phyloP scores from a whole-genome alignment of 2,888 invertebrate genomes.

The Melinopterus prodromus region DNA sequence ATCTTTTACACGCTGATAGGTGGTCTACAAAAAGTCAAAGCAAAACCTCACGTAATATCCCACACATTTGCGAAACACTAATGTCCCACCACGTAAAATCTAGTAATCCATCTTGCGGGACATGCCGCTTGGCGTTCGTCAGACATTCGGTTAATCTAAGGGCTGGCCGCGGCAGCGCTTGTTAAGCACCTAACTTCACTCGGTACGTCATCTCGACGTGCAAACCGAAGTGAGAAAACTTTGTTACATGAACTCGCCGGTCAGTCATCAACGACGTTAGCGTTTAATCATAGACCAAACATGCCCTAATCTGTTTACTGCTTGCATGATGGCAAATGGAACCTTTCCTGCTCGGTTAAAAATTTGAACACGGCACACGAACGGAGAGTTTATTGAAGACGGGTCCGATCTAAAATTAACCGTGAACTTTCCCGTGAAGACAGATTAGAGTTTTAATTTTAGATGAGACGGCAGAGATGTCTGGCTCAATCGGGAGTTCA shows the following conservation, averaged over 20 bases:
- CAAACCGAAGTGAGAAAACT: not conserved
- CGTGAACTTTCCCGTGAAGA: not conserved
- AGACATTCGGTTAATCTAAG: not conserved
- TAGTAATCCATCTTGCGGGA: not conserved
- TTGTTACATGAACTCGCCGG: not conserved
- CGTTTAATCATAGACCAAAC: not conserved
- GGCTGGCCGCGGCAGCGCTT: not conserved
- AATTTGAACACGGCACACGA: too few relatives aligned
- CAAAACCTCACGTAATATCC: not conserved
- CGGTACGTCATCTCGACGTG: not conserved
- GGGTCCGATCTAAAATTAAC: not conserved
- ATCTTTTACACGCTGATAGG: not conserved
- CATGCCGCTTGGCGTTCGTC: not conserved
- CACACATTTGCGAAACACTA: not conserved
- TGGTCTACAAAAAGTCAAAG: not conserved
- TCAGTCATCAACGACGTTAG: not conserved
- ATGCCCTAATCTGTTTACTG: not conserved
- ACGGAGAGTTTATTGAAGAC: too few relatives aligned
- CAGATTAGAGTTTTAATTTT: not conserved
- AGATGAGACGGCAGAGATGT: not conserved
- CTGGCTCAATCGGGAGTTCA: not conserved
- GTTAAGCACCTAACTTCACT: conserved; percentile 4
- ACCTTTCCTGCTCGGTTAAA: too few relatives aligned
- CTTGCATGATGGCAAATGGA: not conserved
- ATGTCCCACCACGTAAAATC: not conserved